These are phyloP conservation scores for Apocheima hispidaria DNA, from an alignment of 2,888 invertebrate species.

Conservation along the genomic window DNA sequence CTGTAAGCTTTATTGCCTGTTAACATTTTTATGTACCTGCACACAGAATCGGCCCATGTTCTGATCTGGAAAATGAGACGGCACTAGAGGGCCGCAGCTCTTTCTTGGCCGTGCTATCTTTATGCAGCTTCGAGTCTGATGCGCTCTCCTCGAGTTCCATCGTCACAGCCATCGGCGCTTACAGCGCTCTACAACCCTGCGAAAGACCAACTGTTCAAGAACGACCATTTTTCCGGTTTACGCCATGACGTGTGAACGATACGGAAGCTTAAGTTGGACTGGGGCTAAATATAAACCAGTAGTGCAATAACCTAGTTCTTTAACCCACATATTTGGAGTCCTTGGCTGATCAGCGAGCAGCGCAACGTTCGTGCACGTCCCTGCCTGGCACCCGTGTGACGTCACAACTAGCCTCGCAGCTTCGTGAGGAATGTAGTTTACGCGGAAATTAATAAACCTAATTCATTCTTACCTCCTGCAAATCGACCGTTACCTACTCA, in stretches of 20 bases:
- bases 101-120: slow-evolving; percentile 74
- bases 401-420: slow-evolving; percentile 71
- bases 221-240: slow-evolving; percentile 53
- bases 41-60: slow-evolving; percentile 74
- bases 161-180: slow-evolving; percentile 77
- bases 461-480: slow-evolving; percentile 73
- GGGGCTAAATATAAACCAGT: slow-evolving; percentile 68
- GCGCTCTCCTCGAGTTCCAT: slow-evolving; percentile 80
- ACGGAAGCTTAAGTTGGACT: slow-evolving; percentile 65
- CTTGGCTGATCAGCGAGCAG: slow-evolving; percentile 73
- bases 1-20: slow-evolving; percentile 25
- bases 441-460: slow-evolving; percentile 78
- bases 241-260: slow-evolving; percentile 60
- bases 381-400: slow-evolving; percentile 83
- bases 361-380: slow-evolving; percentile 67
- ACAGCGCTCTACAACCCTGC: slow-evolving; percentile 60
- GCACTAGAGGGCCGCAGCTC: slow-evolving; percentile 77
- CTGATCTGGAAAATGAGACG: slow-evolving; percentile 77
- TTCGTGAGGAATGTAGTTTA: slow-evolving; percentile 66
- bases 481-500: slow-evolving; percentile 60
- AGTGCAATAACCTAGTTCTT: slow-evolving; percentile 85
- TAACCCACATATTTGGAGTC: slow-evolving; percentile 82
- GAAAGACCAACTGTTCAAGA: slow-evolving; percentile 56
- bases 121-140: slow-evolving; percentile 80
- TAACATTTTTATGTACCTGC: slow-evolving; percentile 33